Base-by-base conservation (phyloP, 2,888 invertebrate species). In the Caenorhabditis wallacei region DNA sequence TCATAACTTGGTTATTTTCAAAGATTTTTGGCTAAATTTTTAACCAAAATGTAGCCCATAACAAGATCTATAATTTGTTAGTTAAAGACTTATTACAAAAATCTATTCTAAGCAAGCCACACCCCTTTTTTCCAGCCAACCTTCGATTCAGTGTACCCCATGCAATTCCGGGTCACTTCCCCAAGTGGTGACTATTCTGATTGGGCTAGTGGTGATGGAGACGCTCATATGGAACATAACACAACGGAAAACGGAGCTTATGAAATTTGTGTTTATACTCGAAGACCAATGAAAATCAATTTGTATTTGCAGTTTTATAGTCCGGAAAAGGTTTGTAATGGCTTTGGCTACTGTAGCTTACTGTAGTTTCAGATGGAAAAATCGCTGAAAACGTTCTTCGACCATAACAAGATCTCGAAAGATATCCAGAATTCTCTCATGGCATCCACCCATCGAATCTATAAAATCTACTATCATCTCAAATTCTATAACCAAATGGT, bases 401-500 rank as follows among this genome's bases (percentile, higher is more conserved):
- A 57, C 13, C 70, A 69, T 22, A 48, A 81, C 51, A 69, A 81
- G 35, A 51, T 81, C 10, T 71, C 71, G 1, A 75, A 76, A 46
- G 53, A 71, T 37, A 63, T 82, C 35, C 76, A 76, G 30, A 64
- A 76, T 53, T 82, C 82, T 0, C 7, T 87, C 24, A 61, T 68
- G 48, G 74, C 76, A 5, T 66, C 85, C 16, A 82, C 85, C 24
- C 84, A 87, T 48, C 51, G 76, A 37, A 72, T 87, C 40, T 87
- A 87, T 56, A 84, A 81, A 35, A 87, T 87, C 22, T 82, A 84
- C 24, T 87, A 87, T 56, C 69, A 82, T n/a, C 64, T 87, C 16
- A 87, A 85, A 48, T 87, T 81, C 48, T 85, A 87, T 48, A 87
- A 87, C 63, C 80, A 80, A 69, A 80, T 69, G 86, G 80, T 86